Conservation (phyloP, 2,797 vertebrate genomes). For the Phrynocephalus vlangalii region DNA sequence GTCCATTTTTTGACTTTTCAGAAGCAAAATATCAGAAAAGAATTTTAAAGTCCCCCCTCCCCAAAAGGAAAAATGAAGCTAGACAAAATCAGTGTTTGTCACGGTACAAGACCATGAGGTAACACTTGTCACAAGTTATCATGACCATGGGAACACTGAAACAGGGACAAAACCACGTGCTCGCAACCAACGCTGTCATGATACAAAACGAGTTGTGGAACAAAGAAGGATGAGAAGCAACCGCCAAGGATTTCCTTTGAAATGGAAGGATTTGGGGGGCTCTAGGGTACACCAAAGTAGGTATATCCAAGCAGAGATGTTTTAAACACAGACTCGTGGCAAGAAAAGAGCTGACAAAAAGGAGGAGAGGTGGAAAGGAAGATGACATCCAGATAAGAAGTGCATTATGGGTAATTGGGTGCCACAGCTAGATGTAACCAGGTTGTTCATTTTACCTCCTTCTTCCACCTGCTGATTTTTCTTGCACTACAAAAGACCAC, state of each 20-base stretch:
- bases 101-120: no score
- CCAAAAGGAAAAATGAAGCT: no score
- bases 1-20: no score
- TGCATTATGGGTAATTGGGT: background rate
- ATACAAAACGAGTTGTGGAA: no score
- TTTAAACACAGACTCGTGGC: background rate
- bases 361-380: background rate
- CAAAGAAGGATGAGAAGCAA: no score
- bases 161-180: no score
- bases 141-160: no score
- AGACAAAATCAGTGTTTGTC: no score
- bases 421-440: background rate
- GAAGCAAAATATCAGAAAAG: no score
- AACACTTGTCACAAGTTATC: no score
- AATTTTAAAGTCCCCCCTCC: no score
- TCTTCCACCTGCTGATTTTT: background rate
- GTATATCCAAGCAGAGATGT: background rate
- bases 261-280: background rate
- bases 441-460: background rate
- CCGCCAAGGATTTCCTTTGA: slow-evolving; percentile 17
- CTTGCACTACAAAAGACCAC: background rate
- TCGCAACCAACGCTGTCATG: no score
- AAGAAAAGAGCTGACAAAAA: background rate
- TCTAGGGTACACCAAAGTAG: slow-evolving; percentile 4
- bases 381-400: background rate